Percentiles rank a stretch among this genome's conserved stretches.
These are phyloP conservation scores for Neoseiulus cucumeris DNA, from an alignment of 1,140 invertebrate species.

Conservation along the genomic window DNA sequence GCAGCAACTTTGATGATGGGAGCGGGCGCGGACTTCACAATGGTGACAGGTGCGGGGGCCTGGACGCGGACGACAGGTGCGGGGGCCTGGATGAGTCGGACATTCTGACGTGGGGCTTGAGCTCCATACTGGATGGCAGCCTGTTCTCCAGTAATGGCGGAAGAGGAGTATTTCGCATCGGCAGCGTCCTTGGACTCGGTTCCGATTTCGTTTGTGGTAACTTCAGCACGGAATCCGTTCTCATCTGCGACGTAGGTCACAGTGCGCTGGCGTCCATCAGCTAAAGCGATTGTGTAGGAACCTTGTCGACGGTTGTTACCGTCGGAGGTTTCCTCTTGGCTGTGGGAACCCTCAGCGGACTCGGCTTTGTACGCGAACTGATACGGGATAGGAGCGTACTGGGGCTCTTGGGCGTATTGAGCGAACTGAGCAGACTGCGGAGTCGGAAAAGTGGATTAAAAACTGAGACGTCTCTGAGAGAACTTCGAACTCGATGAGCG, in stretches of 20 bases:
- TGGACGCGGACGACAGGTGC: background rate
- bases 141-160: constrained; percentile 10
- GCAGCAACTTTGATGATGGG: background rate
- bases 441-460: background rate
- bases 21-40: background rate
- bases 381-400: constrained; percentile 1
- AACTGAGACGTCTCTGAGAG: background rate
- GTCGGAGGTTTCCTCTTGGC: constrained; percentile 13
- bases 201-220: constrained; percentile 18
- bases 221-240: constrained; percentile 18
- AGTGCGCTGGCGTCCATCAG: constrained; percentile 19
- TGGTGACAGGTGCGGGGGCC: background rate
- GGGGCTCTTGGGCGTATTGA: background rate
- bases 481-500: background rate
- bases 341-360: background rate
- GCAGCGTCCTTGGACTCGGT: constrained; percentile 16
- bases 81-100: background rate
- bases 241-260: constrained; percentile 18
- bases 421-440: background rate
- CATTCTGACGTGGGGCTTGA: background rate
- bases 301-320: constrained; percentile 17
- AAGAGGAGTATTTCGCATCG: constrained; percentile 15
- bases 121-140: background rate
- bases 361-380: constrained; percentile 5
- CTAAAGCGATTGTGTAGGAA: constrained; percentile 17